Percentiles rank a stretch among this genome's conserved stretches.
Evolutionary conservation across 2,113 vertebrate species (phyloP).

Genomic region (Vimba vimba): DNA sequence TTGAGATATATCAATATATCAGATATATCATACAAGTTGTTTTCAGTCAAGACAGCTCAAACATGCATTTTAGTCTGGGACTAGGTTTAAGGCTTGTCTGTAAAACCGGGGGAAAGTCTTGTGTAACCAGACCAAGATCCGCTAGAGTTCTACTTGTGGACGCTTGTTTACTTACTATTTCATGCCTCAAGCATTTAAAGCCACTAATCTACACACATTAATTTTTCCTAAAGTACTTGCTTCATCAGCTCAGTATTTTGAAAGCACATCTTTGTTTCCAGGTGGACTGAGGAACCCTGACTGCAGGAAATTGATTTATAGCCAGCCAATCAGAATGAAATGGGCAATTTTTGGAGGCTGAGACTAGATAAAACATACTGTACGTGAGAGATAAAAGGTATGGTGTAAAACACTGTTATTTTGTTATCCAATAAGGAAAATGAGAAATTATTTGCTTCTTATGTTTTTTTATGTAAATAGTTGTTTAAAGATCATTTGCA

Average conservation of each 20-base stretch:
- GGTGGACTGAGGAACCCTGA: neutral
- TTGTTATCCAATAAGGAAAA: neutral
- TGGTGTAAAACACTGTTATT: neutral
- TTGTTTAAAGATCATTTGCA: neutral
- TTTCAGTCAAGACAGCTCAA: too few species aligned
- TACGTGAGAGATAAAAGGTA: neutral
- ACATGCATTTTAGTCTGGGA: too few species aligned
- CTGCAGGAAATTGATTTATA: neutral
- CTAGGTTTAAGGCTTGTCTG: too few species aligned
- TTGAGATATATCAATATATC: too few species aligned
- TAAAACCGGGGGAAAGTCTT: too few species aligned
- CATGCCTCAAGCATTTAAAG: neutral
- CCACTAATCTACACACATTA: neutral
- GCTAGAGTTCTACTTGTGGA: neutral
- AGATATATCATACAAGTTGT: too few species aligned
- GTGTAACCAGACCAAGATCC: neutral
- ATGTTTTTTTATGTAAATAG: neutral
- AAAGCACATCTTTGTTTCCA: neutral
- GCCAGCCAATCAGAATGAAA: neutral
- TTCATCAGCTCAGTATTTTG: neutral
- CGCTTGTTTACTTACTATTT: neutral
- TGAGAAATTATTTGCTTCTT: neutral
- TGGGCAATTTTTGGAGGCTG: neutral
- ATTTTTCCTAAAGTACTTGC: neutral
- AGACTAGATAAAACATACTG: neutral